These are phyloP conservation scores for Scartelaos histophorus DNA, from an alignment of 2,113 vertebrate species.

Conservation along the genomic window DNA sequence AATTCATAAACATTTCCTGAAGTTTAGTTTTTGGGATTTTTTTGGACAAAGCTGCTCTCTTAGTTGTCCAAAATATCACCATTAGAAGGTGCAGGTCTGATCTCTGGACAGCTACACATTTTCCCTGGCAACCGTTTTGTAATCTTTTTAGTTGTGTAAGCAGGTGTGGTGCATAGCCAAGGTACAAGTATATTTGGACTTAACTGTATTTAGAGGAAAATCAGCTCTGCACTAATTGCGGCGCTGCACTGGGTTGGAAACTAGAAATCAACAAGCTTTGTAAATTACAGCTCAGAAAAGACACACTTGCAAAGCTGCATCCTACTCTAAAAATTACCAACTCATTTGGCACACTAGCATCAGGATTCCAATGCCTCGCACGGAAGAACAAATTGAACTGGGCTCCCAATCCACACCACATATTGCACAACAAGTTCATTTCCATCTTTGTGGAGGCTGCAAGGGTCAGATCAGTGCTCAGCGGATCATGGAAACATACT, in stretches of 20 bases:
- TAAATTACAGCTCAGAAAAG: constrained; percentile 4
- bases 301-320: constrained; percentile 2
- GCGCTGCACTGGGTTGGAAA: constrained; percentile 10
- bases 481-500: constrained; percentile 27
- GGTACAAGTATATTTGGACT: neutral
- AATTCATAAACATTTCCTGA: neutral
- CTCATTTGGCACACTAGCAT: constrained; percentile 18
- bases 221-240: constrained; percentile 6
- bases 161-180: neutral
- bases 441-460: constrained; percentile 4
- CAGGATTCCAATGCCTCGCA: neutral
- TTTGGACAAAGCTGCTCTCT: too few relatives aligned
- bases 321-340: constrained; percentile 17
- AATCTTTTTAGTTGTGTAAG: neutral
- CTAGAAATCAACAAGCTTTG: constrained; percentile 2
- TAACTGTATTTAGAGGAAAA: neutral
- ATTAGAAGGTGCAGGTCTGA: neutral
- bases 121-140: neutral
- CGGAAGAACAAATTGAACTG: constrained; percentile 2
- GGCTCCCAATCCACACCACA: constrained; percentile 2
- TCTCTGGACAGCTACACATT: neutral
- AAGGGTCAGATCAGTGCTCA: constrained; percentile 35
- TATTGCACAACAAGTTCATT: constrained; percentile 17
- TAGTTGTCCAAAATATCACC: neutral
- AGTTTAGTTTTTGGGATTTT: too few relatives aligned